Base-by-base conservation (phyloP, 2,888 invertebrate species). In the Epirrhoe tristata region DNA sequence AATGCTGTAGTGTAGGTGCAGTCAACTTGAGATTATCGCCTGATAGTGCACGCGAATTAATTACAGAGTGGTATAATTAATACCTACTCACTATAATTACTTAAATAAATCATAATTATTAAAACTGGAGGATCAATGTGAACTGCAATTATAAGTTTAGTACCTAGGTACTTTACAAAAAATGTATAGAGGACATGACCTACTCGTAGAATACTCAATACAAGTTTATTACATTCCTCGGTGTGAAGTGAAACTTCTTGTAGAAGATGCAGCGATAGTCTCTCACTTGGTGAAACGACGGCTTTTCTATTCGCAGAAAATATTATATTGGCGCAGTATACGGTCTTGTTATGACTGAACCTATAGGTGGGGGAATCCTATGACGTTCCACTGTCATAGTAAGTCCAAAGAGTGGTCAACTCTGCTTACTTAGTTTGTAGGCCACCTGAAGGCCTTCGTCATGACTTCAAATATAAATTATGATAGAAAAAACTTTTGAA, bases 1-100 rank as follows among this genome's bases (percentile, higher is more conserved):
- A 43, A 39, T 39, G 10, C 12, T 43, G 39, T 43, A 43, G 12
- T 43, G 39, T 43, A 43, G 12, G 39, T 43, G 39, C 39, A 43
- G 39, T 43, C 12, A 43, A 43, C 12, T 43, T 43, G 39, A 54
- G 54, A 54, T 46, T 24, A 48, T 57, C 46, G 46, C 46, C 14
- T 57, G 57, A 57, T 48, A 58, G 31, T 34, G 32, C 58, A 48
- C 58, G 48, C 48, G n/a, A 58, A 58, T 58, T 58, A 58, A 48
- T 58, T 50, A 58, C 58, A 46, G 3, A 6, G 48, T 48, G 32
- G 1, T 48, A 58, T 48, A 58, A 58, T 58, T 46, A 58, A 10
- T 58, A 32, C 46, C 46, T 57, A 57, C 57, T 57, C 57, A 46
- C 46, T 54, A 54, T 36, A 53, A 53, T 53, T 53, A 32, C 32